A percentile compares a stretch with the other conserved stretches of the same genome.
Evolutionary conservation across 1,140 invertebrate species (phyloP).

Genomic region (Drosophila asahinai): DNA sequence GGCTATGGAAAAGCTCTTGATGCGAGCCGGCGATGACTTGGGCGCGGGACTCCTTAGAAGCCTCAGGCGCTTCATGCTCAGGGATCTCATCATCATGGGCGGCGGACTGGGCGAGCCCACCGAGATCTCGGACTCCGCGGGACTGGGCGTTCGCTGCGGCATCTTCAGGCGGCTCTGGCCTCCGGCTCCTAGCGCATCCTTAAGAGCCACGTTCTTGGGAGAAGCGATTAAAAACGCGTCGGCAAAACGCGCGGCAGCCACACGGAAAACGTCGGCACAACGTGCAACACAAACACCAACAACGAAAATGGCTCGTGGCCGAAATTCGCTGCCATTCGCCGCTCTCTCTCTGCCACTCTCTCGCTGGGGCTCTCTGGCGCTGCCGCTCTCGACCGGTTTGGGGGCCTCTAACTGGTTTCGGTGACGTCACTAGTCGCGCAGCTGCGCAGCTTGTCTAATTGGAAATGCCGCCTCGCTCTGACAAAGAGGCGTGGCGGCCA

Average conservation of each 20-base stretch:
- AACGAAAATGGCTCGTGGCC: constrained; percentile 55
- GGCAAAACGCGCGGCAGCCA: constrained; percentile 67
- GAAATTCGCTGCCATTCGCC: constrained; percentile 12
- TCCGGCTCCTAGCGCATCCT: constrained; percentile 23
- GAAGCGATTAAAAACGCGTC: constrained; percentile 65
- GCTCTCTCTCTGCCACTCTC: constrained; percentile 16
- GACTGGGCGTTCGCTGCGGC: constrained; percentile 71
- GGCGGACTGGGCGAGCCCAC: constrained; percentile 81
- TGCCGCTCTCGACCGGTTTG: constrained; percentile 45
- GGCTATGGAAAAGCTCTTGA: constrained; percentile 96
- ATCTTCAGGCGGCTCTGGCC: constrained; percentile 27
- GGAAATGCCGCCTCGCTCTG: constrained; percentile 49
- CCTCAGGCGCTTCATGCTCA: constrained; percentile 88
- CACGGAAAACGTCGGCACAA: constrained; percentile 53
- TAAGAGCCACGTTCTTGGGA: constrained; percentile 5
- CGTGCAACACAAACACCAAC: constrained; percentile 78
- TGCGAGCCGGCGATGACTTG: constrained; percentile 85
- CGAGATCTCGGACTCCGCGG: constrained; percentile 81
- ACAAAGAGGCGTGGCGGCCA: constrained; percentile 58
- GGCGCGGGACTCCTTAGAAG: constrained; percentile 60
- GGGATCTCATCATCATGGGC: constrained; percentile 43
- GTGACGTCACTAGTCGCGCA: constrained; percentile 69
- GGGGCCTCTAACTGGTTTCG: constrained; percentile 59
- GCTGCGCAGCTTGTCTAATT: constrained; percentile 63
- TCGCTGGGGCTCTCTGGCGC: neutral